A percentile compares a stretch with the other conserved stretches of the same genome.
Evolutionary conservation across 2,888 invertebrate genomes (phyloP).

Genomic region (Chrysotoxum bicinctum): DNA sequence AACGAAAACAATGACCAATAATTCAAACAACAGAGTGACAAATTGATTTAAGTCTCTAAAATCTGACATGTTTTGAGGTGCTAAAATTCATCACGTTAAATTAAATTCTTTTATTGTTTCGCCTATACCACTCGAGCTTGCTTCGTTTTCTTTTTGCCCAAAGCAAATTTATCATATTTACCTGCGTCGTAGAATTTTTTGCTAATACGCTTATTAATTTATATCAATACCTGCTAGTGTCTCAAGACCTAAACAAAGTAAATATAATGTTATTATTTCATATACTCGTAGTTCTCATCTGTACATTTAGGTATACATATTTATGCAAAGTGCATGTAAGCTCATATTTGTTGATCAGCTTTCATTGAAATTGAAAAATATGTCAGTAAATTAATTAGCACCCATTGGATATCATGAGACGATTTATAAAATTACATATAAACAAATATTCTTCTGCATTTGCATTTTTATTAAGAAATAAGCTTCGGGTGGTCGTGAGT

Average conservation of each 20-base stretch:
- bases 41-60: neutral
- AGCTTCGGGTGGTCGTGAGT: too few species aligned
- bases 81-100: conserved; percentile 3
- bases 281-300: neutral
- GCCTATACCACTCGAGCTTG: neutral
- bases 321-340: neutral
- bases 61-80: neutral
- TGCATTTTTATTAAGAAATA: neutral
- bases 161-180: neutral
- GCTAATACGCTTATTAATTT: neutral
- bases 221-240: neutral
- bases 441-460: neutral
- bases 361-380: conserved; percentile 6
- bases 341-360: conserved; percentile 2
- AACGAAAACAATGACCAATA: neutral
- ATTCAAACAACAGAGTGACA: neutral
- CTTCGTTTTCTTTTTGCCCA: neutral
- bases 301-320: neutral
- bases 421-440: neutral
- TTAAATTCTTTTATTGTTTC: neutral
- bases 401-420: conserved; percentile 9
- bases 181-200: neutral
- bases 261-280: neutral
- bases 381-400: conserved; percentile 50
- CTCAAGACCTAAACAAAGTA: neutral